phyloP scores from a whole-genome alignment of 2,113 vertebrate genomes.

The Lucifuga dentata region DNA sequence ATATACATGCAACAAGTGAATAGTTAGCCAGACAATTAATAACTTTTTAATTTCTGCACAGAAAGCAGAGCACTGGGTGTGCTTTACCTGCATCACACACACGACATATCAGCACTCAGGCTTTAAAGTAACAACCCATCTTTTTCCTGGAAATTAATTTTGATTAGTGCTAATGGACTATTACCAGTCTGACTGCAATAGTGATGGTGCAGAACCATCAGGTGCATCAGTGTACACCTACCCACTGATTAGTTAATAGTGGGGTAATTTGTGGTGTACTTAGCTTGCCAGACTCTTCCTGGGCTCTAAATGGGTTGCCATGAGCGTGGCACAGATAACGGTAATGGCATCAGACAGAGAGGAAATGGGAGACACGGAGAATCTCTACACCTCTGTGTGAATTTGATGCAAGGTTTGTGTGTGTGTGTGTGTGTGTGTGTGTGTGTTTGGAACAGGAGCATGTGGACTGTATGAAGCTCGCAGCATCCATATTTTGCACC shows the following conservation, averaged over 20 bases:
- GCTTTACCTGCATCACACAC: no score
- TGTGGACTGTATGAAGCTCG: constrained; percentile 12
- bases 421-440: constrained; percentile 24
- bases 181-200: constrained; percentile 35
- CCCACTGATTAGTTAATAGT: constrained; percentile 74
- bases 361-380: constrained; percentile 54
- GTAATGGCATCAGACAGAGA: constrained; percentile 66
- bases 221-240: constrained; percentile 56
- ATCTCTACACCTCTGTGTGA: constrained; percentile 49
- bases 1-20: constrained; percentile 1
- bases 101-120: no score
- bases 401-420: constrained; percentile 11
- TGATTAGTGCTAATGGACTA: constrained; percentile 45
- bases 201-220: constrained; percentile 34
- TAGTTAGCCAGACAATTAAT: neutral
- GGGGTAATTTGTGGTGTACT: constrained; percentile 67
- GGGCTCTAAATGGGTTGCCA: constrained; percentile 62
- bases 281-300: constrained; percentile 52
- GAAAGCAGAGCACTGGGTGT: constrained; percentile 1
- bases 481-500: constrained; percentile 4
- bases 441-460: neutral
- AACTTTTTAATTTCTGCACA: constrained; percentile 11
- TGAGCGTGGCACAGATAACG: constrained; percentile 70
- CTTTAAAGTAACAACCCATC: neutral
- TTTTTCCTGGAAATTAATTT: constrained; percentile 44